These are phyloP conservation scores for Drosophila pseudotalamancana DNA, from an alignment of 2,888 invertebrate genomes.

Conservation along the genomic window DNA sequence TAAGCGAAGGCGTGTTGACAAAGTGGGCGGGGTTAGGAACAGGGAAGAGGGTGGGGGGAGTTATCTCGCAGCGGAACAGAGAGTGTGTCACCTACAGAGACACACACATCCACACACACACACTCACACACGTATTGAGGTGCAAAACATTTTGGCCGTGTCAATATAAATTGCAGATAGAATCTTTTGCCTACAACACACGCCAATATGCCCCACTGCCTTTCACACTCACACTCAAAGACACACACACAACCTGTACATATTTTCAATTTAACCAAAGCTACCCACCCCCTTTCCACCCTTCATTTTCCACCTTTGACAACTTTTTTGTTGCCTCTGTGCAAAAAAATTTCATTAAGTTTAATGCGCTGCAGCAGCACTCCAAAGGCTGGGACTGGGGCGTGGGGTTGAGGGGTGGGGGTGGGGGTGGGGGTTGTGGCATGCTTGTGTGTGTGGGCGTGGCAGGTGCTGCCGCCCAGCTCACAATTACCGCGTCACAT, in stretches of 20 bases:
- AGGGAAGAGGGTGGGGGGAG: not conserved
- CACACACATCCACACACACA: slow-evolving; percentile 10
- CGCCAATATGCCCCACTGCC: not conserved
- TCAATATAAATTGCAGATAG: slow-evolving; percentile 72
- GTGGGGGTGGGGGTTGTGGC: too few species aligned
- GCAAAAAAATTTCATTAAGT: slow-evolving; percentile 70
- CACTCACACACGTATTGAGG: slow-evolving; percentile 20
- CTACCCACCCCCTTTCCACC: not conserved
- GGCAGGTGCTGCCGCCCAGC: slow-evolving; percentile 5
- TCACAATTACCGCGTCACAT: slow-evolving; percentile 53
- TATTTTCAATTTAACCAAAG: slow-evolving; percentile 8
- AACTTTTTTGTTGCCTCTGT: slow-evolving; percentile 18
- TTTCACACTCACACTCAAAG: not conserved
- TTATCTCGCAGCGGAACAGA: slow-evolving; percentile 18
- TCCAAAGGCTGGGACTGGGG: not conserved
- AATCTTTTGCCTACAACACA: slow-evolving; percentile 40
- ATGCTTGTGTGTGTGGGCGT: not conserved
- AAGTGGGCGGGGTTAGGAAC: not conserved
- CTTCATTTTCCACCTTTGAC: not conserved
- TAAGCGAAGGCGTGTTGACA: not conserved
- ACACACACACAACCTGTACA: not conserved
- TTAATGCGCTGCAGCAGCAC: slow-evolving; percentile 54
- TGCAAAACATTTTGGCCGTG: slow-evolving; percentile 58
- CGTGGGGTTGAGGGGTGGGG: not conserved
- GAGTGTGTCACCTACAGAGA: slow-evolving; percentile 22